Evolutionary conservation across 2,113 vertebrate species (phyloP).

Genomic region (Poeciliopsis prolifica): DNA sequence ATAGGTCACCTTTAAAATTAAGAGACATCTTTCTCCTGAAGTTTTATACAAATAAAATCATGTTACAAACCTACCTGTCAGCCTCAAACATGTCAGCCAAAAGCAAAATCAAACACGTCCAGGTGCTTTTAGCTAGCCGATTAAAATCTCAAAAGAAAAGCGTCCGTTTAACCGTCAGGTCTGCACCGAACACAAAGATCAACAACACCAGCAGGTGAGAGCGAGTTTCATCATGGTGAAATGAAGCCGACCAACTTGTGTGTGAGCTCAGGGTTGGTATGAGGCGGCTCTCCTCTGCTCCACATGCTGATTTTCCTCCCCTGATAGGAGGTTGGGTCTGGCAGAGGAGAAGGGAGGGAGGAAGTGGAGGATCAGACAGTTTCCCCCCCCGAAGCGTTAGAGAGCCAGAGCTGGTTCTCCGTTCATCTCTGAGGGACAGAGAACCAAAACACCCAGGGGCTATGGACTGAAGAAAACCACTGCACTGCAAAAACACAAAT

Average conservation of each 20-base stretch:
- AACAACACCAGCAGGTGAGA: constrained; percentile 35
- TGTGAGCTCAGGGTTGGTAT: constrained; percentile 53
- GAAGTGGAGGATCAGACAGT: constrained; percentile 21
- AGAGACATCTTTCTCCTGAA: constrained; percentile 1
- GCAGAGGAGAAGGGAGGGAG: constrained; percentile 10
- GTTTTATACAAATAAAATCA: constrained; percentile 14
- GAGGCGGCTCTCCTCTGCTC: constrained; percentile 33
- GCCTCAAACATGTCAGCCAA: constrained; percentile 67
- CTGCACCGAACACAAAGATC: not conserved
- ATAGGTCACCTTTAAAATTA: too few relatives aligned
- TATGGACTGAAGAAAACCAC: not conserved
- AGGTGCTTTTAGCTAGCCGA: constrained; percentile 33
- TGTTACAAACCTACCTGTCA: constrained; percentile 70
- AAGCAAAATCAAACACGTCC: constrained; percentile 52
- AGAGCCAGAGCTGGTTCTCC: constrained; percentile 1
- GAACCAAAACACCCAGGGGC: constrained; percentile 8
- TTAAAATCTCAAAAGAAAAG: constrained; percentile 43
- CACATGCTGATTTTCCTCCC: constrained; percentile 31
- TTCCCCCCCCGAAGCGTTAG: constrained; percentile 46
- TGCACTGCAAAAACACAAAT: too few relatives aligned
- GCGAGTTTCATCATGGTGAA: constrained; percentile 19
- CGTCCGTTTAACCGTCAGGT: constrained; percentile 24
- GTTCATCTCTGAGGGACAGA: constrained; percentile 34
- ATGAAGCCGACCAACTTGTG: constrained; percentile 20
- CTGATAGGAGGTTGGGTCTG: constrained; percentile 53